These are phyloP conservation scores for Dascyllus trimaculatus DNA, from an alignment of 2,113 vertebrate genomes.

Conservation along the genomic window DNA sequence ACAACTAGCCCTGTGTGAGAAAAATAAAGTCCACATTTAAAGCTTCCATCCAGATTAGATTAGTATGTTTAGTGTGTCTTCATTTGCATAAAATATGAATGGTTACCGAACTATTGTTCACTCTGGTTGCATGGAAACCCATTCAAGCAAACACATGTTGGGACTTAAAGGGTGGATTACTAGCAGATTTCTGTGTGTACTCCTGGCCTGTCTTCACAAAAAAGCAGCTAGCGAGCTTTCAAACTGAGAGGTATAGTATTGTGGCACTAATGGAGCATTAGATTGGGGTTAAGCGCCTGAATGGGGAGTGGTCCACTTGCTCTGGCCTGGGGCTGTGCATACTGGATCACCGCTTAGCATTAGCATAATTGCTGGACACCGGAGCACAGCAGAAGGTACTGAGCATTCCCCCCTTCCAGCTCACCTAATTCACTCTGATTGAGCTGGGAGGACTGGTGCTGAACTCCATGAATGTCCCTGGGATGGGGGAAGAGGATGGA, in stretches of 20 bases:
- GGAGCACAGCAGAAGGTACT: slow-evolving; percentile 64
- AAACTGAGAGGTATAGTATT: slow-evolving; percentile 69
- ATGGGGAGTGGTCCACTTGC: slow-evolving; percentile 76
- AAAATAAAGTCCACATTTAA: slow-evolving; percentile 2
- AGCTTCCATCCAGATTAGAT: not conserved
- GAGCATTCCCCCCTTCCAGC: slow-evolving; percentile 59
- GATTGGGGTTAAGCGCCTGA: slow-evolving; percentile 83
- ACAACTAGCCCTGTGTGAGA: not conserved
- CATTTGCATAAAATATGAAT: slow-evolving; percentile 40
- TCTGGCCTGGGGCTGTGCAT: slow-evolving; percentile 69
- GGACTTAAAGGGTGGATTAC: slow-evolving; percentile 63
- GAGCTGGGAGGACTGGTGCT: slow-evolving; percentile 67
- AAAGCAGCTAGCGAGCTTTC: slow-evolving; percentile 66
- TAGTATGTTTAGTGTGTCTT: not conserved
- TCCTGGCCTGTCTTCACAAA: slow-evolving; percentile 29
- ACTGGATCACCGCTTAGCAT: slow-evolving; percentile 64
- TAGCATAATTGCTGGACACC: slow-evolving; percentile 83
- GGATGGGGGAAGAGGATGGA: slow-evolving; percentile 41
- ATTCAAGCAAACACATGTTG: slow-evolving; percentile 64
- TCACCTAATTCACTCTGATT: slow-evolving; percentile 75
- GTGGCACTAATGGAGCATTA: slow-evolving; percentile 82
- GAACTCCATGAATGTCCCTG: slow-evolving; percentile 60
- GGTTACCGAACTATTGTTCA: slow-evolving; percentile 41
- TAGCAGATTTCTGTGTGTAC: slow-evolving; percentile 63
- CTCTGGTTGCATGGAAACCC: slow-evolving; percentile 41